A percentile compares a stretch with the other conserved stretches of the same genome.
phyloP scores from a whole-genome alignment of 2,797 vertebrate genomes.

The Australoheros facetus region DNA sequence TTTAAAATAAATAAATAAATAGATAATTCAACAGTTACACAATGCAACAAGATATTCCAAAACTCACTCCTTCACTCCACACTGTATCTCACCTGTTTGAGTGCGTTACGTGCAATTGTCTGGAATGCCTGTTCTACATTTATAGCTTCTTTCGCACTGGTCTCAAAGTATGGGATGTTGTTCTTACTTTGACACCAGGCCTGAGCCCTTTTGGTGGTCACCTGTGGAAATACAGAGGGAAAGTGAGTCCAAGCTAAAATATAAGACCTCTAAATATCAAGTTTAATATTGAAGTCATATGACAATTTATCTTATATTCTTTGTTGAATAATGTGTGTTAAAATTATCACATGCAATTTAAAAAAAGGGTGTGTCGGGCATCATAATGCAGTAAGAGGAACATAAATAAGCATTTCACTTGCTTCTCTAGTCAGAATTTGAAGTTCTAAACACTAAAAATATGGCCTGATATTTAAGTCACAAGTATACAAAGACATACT shows the following conservation, averaged over 20 bases:
- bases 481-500: background rate
- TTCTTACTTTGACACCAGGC: constrained; percentile 98
- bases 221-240: constrained; percentile 70
- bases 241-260: background rate
- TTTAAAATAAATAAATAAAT: background rate
- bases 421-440: no score
- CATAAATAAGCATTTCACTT: no score
- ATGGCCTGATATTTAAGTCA: background rate
- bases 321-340: no score
- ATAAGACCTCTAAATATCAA: no score
- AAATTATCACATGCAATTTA: no score
- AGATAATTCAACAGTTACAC: background rate
- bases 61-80: background rate
- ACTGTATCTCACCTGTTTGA: constrained; percentile 87
- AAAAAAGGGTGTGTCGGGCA: no score
- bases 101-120: constrained; percentile 95
- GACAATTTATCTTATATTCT: no score
- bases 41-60: background rate
- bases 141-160: constrained; percentile 96
- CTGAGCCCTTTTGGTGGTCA: constrained; percentile 94
- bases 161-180: constrained; percentile 97
- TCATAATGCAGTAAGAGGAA: no score
- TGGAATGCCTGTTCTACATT: constrained; percentile 98
- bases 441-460: background rate
- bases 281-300: no score